Evolutionary conservation across 2,888 invertebrate genomes (phyloP), one percentile per base, ranked within the genome.

Genomic region (Drosophila helvetica): DNA sequence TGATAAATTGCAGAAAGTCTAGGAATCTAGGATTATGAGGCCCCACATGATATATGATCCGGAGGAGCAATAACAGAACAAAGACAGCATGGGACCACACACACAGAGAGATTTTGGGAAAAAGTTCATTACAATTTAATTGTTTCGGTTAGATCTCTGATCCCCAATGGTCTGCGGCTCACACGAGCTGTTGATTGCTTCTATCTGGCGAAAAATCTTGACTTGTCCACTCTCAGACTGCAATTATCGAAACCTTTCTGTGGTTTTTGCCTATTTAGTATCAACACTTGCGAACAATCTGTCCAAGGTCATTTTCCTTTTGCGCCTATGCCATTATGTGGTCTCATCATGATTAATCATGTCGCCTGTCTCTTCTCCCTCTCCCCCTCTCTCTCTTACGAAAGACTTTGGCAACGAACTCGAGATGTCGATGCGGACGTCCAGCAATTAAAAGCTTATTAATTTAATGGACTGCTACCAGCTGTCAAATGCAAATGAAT

Each of bases 401-500:
- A 63, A 45, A 50, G 63, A 50, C 62, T 51, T 17, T 17, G 63
- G 64, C 64, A 45, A 27, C 63, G 30, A 60, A 51, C 30, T 46
- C 47, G 18, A 62, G 48, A 78, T 76, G 80, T 64, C 50, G 72
- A 38, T 51, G 33, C 54, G 58, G 56, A 62, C 38, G 56, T 54
- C 38, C 30, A 43, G 51, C 54, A 73, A 73, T 71, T 74, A 71
- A 65, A 58, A 54, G 50, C 52, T 48, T 63, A 64, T 57, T 55
- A 50, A 45, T 53, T 38, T 46, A 53, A 71, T 62, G 59, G 66
- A 64, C 68, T 67, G 65, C 63, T 60, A 63, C 48, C 68, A 38
- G 61, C 75, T 75, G 78, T 61, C 65, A 75, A 69, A 55, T 80
- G 79, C 69, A 77, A 74, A 73, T 65, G 46, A 79, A 72, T 77